Evolutionary conservation across 2,888 invertebrate genomes (phyloP).

Genomic region (Pristionchus maxplancki): DNA sequence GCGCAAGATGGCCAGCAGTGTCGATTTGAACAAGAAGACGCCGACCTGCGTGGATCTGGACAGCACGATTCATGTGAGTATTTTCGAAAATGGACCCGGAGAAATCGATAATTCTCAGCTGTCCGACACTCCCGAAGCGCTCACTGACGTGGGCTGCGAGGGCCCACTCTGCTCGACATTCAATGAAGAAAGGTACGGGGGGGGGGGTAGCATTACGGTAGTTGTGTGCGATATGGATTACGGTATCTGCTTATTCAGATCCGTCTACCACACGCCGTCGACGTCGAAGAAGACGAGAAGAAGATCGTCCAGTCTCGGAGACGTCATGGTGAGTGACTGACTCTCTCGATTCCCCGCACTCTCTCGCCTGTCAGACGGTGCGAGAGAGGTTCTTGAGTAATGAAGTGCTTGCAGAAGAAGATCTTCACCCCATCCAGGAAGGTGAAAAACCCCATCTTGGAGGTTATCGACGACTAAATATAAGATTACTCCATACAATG

Average conservation of each 20-base stretch:
- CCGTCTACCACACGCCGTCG: conserved; percentile 37
- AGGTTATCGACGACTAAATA: neutral
- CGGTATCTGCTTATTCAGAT: neutral
- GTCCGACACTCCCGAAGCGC: conserved; percentile 10
- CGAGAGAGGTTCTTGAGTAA: neutral
- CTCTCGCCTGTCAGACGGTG: neutral
- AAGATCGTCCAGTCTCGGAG: neutral
- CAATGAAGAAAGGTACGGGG: conserved; percentile 29
- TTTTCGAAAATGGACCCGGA: neutral
- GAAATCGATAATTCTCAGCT: neutral
- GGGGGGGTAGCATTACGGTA: neutral
- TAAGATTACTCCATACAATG: neutral
- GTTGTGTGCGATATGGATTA: neutral
- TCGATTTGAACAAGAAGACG: neutral
- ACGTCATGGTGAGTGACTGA: conserved; percentile 18
- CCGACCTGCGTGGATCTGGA: neutral
- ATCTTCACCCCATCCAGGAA: conserved; percentile 1
- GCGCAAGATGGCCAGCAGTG: no score
- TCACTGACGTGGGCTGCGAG: no score
- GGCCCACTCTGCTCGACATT: conserved; percentile 18
- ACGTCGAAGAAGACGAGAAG: conserved; percentile 18
- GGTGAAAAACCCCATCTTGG: conserved; percentile 16
- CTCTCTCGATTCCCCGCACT: neutral
- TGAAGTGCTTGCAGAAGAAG: conserved; percentile 20
- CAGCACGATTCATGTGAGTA: no score